These are phyloP conservation scores for Trachemys scripta DNA, from an alignment of 2,113 vertebrate species.

Conservation along the genomic window DNA sequence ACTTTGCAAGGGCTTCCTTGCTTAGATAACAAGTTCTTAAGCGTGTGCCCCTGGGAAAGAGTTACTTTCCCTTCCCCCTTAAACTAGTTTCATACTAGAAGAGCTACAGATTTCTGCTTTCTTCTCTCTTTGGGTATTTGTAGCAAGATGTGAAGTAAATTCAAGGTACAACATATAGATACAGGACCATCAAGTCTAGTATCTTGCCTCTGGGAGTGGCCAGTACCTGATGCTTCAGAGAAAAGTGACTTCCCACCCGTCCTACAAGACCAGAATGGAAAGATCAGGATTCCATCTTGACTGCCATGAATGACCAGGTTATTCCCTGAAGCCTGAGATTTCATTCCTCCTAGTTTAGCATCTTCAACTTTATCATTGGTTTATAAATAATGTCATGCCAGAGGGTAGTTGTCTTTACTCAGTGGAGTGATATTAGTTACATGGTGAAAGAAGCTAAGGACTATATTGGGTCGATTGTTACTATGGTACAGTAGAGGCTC, in stretches of 20 bases:
- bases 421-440: background rate
- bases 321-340: background rate
- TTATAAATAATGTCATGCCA: background rate
- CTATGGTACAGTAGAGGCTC: background rate
- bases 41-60: background rate
- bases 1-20: rapidly evolving
- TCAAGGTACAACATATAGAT: background rate
- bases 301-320: background rate
- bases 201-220: background rate
- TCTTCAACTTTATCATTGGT: background rate
- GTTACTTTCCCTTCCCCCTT: background rate
- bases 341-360: background rate
- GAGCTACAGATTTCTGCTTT: background rate
- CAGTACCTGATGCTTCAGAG: background rate
- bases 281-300: background rate
- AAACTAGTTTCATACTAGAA: background rate
- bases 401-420: background rate
- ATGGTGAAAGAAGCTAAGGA: background rate
- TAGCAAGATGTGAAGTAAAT: background rate
- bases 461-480: background rate
- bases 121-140: background rate
- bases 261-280: background rate
- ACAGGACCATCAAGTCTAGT: background rate
- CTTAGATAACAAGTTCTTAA: background rate
- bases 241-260: background rate